Percentiles rank a stretch among this genome's conserved stretches.
These are phyloP conservation scores for Xyliphius kryptos DNA, from an alignment of 2,113 vertebrate species.

Conservation along the genomic window DNA sequence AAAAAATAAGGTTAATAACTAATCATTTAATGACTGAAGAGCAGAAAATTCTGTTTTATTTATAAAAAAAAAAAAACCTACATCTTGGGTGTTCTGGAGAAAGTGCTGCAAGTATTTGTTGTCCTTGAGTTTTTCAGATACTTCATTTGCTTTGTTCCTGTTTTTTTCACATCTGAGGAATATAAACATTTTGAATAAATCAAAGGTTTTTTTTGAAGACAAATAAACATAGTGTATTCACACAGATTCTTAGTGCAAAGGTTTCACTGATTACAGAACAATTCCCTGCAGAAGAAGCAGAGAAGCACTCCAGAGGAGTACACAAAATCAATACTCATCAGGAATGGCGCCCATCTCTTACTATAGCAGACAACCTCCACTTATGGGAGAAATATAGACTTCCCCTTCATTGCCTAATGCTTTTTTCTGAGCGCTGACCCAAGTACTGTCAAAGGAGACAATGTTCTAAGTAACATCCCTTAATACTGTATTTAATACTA, in stretches of 20 bases:
- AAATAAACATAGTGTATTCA: conserved; percentile 1
- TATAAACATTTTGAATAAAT: conserved; percentile 8
- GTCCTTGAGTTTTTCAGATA: conserved; percentile 69
- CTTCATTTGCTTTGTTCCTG: conserved; percentile 68
- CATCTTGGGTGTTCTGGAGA: conserved; percentile 89
- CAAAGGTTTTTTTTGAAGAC: neutral
- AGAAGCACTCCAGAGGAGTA: conserved; percentile 14
- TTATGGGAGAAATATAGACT: conserved; percentile 47
- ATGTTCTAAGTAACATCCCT: conserved; percentile 15
- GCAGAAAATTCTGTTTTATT: too few relatives aligned
- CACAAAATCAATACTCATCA: conserved; percentile 61
- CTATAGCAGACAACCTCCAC: conserved; percentile 42
- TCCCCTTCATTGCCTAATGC: conserved; percentile 32
- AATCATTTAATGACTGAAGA: too few relatives aligned
- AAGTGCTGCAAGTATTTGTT: conserved; percentile 87
- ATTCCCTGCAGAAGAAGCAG: conserved; percentile 1
- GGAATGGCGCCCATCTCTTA: conserved; percentile 46
- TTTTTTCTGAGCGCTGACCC: conserved; percentile 43
- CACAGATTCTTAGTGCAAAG: conserved; percentile 16
- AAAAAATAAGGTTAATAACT: too few relatives aligned
- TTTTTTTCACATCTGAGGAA: conserved; percentile 50
- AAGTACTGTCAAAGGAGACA: conserved; percentile 25
- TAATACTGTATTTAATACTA: too few relatives aligned
- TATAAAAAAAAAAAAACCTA: conserved; percentile 53
- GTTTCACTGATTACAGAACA: conserved; percentile 23